Percentiles rank a stretch among this genome's conserved stretches.
phyloP scores from a whole-genome alignment of 2,797 vertebrate genomes.

The Cottoperca gobio region DNA sequence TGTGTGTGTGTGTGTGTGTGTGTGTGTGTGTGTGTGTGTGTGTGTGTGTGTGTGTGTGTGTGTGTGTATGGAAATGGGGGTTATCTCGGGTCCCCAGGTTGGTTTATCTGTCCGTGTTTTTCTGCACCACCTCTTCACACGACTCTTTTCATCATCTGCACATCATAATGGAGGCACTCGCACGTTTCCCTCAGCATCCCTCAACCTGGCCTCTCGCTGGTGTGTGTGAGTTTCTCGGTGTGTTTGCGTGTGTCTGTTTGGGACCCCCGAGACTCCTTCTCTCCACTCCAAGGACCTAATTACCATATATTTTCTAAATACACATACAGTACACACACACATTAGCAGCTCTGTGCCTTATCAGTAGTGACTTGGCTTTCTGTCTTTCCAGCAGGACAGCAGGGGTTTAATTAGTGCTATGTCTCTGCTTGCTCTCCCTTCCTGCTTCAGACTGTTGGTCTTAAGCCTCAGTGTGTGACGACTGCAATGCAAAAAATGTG shows the following conservation, averaged over 20 bases:
- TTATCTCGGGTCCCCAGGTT: constrained; percentile 34
- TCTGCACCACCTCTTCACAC: constrained; percentile 19
- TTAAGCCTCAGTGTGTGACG: background rate
- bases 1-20: too few species aligned
- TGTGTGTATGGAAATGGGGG: background rate
- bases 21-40: too few species aligned
- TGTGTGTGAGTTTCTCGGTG: constrained; percentile 2
- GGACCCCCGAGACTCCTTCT: constrained; percentile 25
- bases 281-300: constrained; percentile 68
- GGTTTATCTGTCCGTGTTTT: constrained; percentile 38
- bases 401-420: constrained; percentile 64
- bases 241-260: constrained; percentile 28
- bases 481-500: constrained; percentile 7
- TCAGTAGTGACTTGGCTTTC: constrained; percentile 56
- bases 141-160: constrained; percentile 39
- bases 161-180: constrained; percentile 14
- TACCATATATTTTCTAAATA: constrained; percentile 64
- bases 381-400: constrained; percentile 45
- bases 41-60: constrained; percentile 3
- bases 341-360: constrained; percentile 38
- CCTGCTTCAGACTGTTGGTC: constrained; percentile 14
- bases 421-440: constrained; percentile 24
- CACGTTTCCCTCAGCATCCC: constrained; percentile 6
- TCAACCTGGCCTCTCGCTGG: constrained; percentile 12
- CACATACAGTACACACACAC: constrained; percentile 1